Conservation (phyloP, 1,140 invertebrate species). For the Drosophila tani region DNA sequence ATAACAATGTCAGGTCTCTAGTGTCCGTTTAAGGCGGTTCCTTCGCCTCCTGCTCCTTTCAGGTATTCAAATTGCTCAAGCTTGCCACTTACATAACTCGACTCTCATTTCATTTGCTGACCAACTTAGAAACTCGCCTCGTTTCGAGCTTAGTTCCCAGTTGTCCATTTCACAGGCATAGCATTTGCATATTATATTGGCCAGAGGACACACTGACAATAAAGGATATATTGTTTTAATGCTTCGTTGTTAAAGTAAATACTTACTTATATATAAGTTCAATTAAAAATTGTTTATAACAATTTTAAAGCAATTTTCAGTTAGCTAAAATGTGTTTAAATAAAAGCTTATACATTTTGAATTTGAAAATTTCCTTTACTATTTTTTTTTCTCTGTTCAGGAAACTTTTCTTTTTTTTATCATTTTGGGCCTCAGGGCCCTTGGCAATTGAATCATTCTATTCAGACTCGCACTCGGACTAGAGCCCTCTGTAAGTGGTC, state of each 20-base stretch:
- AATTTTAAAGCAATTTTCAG: not conserved
- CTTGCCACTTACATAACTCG: slow-evolving; percentile 58
- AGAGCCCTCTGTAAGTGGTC: slow-evolving; percentile 62
- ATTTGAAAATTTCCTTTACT: not conserved
- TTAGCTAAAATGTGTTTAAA: too few relatives aligned
- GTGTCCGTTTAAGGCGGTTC: slow-evolving; percentile 55
- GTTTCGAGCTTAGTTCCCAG: slow-evolving; percentile 51
- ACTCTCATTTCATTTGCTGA: slow-evolving; percentile 62
- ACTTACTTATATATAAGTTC: not conserved
- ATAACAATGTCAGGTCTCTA: slow-evolving; percentile 36
- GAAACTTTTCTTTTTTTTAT: not conserved
- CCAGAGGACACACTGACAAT: slow-evolving; percentile 10
- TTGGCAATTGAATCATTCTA: slow-evolving; percentile 15
- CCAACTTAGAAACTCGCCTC: slow-evolving; percentile 9
- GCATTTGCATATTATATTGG: slow-evolving; percentile 76
- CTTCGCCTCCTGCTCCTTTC: slow-evolving; percentile 6
- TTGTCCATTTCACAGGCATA: slow-evolving; percentile 70
- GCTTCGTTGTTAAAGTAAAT: too few relatives aligned
- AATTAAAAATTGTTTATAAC: not conserved
- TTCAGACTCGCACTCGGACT: slow-evolving; percentile 25
- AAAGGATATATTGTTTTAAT: not conserved
- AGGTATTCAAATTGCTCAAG: slow-evolving; percentile 67
- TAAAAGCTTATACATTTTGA: not conserved
- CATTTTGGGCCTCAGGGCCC: slow-evolving; percentile 2
- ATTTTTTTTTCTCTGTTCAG: slow-evolving; percentile 1